Conservation (phyloP, 2,888 invertebrate genomes). For the Teleogryllus oceanicus region DNA sequence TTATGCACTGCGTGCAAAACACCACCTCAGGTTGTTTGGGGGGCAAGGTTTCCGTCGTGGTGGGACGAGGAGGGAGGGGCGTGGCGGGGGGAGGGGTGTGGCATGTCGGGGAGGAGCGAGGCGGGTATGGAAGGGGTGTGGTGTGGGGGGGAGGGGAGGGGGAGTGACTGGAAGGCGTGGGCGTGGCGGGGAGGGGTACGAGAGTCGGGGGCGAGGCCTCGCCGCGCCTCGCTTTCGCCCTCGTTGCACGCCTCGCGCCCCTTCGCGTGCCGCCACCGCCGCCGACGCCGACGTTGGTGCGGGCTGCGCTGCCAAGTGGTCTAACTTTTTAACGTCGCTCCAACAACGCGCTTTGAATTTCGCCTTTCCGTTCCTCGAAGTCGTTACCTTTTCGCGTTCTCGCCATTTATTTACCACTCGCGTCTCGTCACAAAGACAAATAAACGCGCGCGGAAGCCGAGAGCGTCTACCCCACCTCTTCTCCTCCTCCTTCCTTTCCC, state of each 20-base stretch:
- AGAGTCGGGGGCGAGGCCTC: not conserved
- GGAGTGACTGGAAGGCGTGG: not conserved
- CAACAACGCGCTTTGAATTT: not conserved
- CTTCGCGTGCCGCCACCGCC: not conserved
- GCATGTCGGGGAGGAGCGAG: too few species aligned
- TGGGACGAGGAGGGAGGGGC: too few species aligned
- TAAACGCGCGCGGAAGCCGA: not conserved
- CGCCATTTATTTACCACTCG: slow-evolving; percentile 6
- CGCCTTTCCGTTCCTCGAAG: not conserved
- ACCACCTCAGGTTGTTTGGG: too few species aligned
- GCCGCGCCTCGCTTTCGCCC: not conserved
- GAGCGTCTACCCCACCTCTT: too few species aligned
- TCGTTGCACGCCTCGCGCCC: not conserved
- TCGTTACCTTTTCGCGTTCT: not conserved
- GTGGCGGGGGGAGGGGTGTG: too few species aligned
- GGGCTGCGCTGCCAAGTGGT: too few species aligned
- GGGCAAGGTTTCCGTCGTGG: too few species aligned
- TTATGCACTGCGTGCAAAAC: too few species aligned
- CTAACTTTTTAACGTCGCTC: not conserved
- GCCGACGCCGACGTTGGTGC: not conserved
- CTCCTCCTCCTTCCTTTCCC: too few species aligned
- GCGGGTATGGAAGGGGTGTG: not conserved
- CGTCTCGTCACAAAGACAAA: slow-evolving; percentile 7
- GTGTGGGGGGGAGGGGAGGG: too few species aligned
- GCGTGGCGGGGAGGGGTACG: not conserved